Evolutionary conservation across 2,797 vertebrate species (phyloP), one percentile per base, ranked within the genome.

Genomic region (Fringilla coelebs): DNA sequence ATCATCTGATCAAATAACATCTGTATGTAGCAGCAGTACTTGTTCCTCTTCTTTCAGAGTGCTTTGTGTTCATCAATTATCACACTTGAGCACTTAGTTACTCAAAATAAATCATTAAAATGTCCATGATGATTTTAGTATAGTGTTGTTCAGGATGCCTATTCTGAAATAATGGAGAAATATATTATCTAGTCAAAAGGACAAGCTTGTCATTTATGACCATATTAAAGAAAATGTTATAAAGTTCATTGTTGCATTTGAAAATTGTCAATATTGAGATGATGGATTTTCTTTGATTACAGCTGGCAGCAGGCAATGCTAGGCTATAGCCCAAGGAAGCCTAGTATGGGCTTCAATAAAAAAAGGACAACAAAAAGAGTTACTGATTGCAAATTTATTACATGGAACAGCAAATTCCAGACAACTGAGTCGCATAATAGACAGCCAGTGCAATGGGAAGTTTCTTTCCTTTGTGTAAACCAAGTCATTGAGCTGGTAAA

Each of bases 371-470:
- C 17, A 83, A 66, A 66, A 83, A 83, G 7, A 63, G 84, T 88
- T 85, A 78, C 61, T 62, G 57, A 73, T 75, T 92, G 80, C 84
- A 85, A 63, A 36, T 98, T 98, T 98, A 98, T 98, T 98, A 93
- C 26, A 80, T 41, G 63, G 52, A 93, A 89, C 46, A 92, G 75
- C 57, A 92, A 73, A 93, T 71, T 94, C 49, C 71, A 93, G 68
- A 92, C 75, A 97, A 52, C 15, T 45, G 68, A 88, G 65, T 95
- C 49, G 92, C 87, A 71, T 46, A 92, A 52, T 38, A 58, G 75
- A 91, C 51, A 71, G 21, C 51, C 81, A 96, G 82, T 85, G 86
- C 85, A 71, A 60, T 6, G 17, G 85, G 60, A 94, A 85, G 17
- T 83, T 75, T 92, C 41, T 80, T 82, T 73, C 68, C 80, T 88